Evolutionary conservation across 2,888 invertebrate species (phyloP).

Genomic region (Pseudococcus viburni): DNA sequence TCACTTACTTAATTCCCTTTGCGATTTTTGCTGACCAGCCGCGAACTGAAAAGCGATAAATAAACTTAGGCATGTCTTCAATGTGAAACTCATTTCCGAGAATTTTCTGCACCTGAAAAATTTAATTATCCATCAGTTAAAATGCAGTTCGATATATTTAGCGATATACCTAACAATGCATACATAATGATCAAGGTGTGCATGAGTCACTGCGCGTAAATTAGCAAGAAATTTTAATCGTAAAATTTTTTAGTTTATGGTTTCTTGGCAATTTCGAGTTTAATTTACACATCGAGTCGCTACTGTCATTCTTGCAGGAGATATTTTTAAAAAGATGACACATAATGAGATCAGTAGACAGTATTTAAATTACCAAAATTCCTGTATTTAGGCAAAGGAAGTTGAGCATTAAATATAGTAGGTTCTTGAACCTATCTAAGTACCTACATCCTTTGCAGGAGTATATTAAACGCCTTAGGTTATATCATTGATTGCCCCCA

Average conservation of each 20-base stretch:
- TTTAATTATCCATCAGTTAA: background rate
- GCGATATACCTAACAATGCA: background rate
- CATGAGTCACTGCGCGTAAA: background rate
- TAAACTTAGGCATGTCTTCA: background rate
- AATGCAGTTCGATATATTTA: background rate
- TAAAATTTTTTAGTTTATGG: background rate
- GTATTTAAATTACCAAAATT: background rate
- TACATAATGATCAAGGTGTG: background rate
- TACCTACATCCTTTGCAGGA: no score
- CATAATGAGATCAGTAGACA: background rate
- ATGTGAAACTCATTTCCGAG: background rate
- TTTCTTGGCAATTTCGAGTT: background rate
- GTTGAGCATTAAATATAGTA: background rate
- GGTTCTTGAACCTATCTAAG: no score
- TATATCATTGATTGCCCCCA: no score
- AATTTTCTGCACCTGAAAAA: background rate
- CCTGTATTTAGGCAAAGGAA: no score
- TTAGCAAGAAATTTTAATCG: background rate
- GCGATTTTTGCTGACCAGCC: background rate
- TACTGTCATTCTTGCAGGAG: background rate
- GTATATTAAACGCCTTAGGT: no score
- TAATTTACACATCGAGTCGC: background rate
- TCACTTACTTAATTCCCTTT: slow-evolving; percentile 61
- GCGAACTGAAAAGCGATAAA: slow-evolving; percentile 3
- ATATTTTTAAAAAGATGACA: background rate